Evolutionary conservation across 2,113 vertebrate genomes (phyloP).

Genomic region (Siniperca chuatsi): DNA sequence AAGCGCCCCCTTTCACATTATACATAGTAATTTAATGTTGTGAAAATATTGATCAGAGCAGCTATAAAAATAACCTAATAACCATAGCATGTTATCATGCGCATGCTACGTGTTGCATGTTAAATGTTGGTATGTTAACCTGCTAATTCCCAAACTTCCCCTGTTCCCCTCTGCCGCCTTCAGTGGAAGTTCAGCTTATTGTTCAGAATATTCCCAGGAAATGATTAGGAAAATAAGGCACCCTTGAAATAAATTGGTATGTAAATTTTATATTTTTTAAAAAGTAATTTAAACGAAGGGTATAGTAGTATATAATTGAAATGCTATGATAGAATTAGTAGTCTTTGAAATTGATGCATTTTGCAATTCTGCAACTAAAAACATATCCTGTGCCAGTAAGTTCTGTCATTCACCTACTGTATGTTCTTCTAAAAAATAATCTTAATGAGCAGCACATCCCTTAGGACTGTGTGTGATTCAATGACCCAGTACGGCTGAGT

Average conservation of each 20-base stretch:
- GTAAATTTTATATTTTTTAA: not conserved
- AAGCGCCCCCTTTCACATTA: too few relatives aligned
- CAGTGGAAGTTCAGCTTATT: not conserved
- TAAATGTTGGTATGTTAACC: too few relatives aligned
- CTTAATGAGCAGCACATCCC: slow-evolving; percentile 46
- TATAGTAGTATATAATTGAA: not conserved
- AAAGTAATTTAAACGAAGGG: not conserved
- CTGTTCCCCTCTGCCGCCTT: not conserved
- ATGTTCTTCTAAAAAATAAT: slow-evolving; percentile 18
- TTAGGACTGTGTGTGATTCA: slow-evolving; percentile 38
- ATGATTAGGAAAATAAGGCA: not conserved
- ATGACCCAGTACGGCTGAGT: slow-evolving; percentile 42
- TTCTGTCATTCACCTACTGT: slow-evolving; percentile 19
- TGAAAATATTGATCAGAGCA: too few relatives aligned
- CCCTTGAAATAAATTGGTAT: not conserved
- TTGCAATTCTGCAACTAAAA: not conserved
- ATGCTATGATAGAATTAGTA: not conserved
- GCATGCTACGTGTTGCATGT: too few relatives aligned
- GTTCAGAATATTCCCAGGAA: not conserved
- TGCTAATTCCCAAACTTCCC: too few relatives aligned
- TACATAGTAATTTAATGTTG: too few relatives aligned
- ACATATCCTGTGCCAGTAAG: not conserved
- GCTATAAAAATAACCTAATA: too few relatives aligned
- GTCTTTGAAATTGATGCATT: not conserved
- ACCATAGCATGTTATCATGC: too few relatives aligned